phyloP scores from a whole-genome alignment of 1,140 invertebrate genomes.

The Stegodyphus dumicola region DNA sequence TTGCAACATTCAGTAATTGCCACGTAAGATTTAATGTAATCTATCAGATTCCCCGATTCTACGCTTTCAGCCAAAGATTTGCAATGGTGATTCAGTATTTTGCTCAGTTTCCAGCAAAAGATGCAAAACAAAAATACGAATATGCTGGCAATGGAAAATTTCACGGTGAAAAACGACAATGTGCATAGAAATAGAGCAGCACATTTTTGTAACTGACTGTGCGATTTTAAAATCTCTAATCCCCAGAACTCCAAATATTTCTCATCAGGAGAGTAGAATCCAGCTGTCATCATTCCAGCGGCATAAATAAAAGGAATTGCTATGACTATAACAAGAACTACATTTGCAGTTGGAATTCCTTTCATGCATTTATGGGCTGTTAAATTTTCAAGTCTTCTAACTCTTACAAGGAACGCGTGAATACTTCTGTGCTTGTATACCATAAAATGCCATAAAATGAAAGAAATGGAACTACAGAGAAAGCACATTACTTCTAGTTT shows the following conservation, averaged over 20 bases:
- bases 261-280: too few relatives aligned
- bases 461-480: background rate
- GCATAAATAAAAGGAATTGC: too few relatives aligned
- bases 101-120: background rate
- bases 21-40: background rate
- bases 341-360: too few relatives aligned
- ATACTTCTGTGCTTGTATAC: too few relatives aligned
- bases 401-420: too few relatives aligned
- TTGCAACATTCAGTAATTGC: background rate
- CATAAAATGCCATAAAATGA: background rate
- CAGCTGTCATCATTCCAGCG: too few relatives aligned
- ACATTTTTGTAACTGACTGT: background rate
- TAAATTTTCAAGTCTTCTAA: too few relatives aligned
- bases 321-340: too few relatives aligned
- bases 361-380: too few relatives aligned
- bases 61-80: background rate
- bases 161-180: background rate
- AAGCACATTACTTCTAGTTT: background rate
- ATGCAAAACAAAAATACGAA: background rate
- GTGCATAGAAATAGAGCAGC: background rate
- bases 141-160: background rate
- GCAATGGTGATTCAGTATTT: background rate
- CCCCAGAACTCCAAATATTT: too few relatives aligned
- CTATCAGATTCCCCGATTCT: background rate
- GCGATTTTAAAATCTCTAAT: too few relatives aligned